phyloP scores from a whole-genome alignment of 2,797 vertebrate species.

The Epinephelus awoara region DNA sequence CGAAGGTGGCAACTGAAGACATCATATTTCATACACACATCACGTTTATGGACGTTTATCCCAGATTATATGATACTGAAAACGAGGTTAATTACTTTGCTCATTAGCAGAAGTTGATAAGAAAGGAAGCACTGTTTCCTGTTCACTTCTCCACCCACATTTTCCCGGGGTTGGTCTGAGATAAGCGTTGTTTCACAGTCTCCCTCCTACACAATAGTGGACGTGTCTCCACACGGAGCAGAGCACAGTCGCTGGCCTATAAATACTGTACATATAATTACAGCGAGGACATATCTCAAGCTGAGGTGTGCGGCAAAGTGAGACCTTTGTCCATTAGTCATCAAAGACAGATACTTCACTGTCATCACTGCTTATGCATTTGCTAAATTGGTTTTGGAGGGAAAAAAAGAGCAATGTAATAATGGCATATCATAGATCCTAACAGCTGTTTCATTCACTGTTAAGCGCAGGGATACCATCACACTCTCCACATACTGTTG shows the following conservation, averaged over 20 bases:
- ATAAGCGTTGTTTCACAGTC: neutral
- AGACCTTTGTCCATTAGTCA: slow-evolving; percentile 63
- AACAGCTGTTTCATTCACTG: slow-evolving; percentile 82
- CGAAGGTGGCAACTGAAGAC: neutral
- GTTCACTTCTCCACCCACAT: neutral
- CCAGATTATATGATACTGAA: neutral
- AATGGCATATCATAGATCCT: slow-evolving; percentile 77
- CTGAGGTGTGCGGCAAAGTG: slow-evolving; percentile 40
- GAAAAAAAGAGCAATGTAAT: slow-evolving; percentile 63
- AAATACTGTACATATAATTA: slow-evolving; percentile 46
- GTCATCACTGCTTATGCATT: slow-evolving; percentile 71
- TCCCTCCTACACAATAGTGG: neutral
- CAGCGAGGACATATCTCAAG: slow-evolving; percentile 27
- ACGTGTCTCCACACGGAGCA: slow-evolving; percentile 22
- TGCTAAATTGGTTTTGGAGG: slow-evolving; percentile 75
- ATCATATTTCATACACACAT: neutral
- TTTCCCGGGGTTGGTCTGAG: neutral
- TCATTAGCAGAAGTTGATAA: neutral
- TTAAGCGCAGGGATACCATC: slow-evolving; percentile 65
- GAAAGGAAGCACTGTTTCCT: neutral
- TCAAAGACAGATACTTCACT: slow-evolving; percentile 40
- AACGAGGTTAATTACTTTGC: neutral
- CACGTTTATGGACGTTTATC: neutral
- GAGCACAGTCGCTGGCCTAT: slow-evolving; percentile 7
- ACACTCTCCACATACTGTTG: slow-evolving; percentile 70